phyloP scores from a whole-genome alignment of 2,113 vertebrate genomes.

The Colossoma macropomum region DNA sequence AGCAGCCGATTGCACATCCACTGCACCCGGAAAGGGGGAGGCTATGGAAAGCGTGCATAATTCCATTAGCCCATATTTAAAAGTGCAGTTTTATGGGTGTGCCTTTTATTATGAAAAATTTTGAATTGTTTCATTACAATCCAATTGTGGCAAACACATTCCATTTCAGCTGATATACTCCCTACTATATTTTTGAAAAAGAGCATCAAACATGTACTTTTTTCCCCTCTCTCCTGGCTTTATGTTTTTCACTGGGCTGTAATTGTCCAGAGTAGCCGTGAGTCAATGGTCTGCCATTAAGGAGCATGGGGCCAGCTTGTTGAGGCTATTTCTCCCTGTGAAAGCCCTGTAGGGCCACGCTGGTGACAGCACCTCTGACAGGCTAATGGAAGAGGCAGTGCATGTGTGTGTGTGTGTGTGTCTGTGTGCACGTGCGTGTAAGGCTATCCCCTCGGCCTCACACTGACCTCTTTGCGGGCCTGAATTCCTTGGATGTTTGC shows the following conservation, averaged over 20 bases:
- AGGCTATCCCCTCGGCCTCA: conserved; percentile 79
- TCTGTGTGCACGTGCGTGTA: conserved; percentile 53
- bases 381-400: conserved; percentile 57
- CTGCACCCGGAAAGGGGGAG: conserved; percentile 3
- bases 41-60: not conserved
- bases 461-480: conserved; percentile 78
- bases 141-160: conserved; percentile 27
- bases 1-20: not conserved
- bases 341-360: conserved; percentile 14
- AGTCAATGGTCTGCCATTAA: conserved; percentile 22
- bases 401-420: conserved; percentile 57
- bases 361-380: conserved; percentile 33
- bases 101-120: not conserved
- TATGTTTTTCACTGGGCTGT: conserved; percentile 18
- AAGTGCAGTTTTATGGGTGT: conserved; percentile 1
- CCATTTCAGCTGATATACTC: not conserved
- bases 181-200: not conserved
- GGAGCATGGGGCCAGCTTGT: conserved; percentile 20
- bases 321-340: conserved; percentile 37
- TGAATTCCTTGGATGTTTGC: conserved; percentile 78
- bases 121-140: conserved; percentile 21
- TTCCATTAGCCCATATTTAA: conserved; percentile 27
- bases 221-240: not conserved
- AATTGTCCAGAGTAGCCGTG: conserved; percentile 35
- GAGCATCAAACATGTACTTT: not conserved